Conservation (phyloP, 2,113 vertebrate species). For the Tyrannus savana region DNA sequence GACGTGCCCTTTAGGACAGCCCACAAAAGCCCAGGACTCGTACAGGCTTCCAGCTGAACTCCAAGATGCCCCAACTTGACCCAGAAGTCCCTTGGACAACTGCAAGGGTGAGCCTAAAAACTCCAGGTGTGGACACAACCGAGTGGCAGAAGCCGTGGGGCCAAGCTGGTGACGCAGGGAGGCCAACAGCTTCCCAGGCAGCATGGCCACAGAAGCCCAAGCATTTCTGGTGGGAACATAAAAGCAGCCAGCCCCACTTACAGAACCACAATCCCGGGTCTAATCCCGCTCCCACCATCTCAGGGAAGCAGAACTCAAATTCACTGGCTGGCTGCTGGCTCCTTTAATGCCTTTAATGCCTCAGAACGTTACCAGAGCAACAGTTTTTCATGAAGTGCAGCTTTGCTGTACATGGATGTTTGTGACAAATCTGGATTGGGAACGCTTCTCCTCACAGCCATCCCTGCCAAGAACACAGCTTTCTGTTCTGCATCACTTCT, state of each 20-base stretch:
- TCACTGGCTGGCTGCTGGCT: not conserved
- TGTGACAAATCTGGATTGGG: slow-evolving; percentile 43
- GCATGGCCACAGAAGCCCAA: not conserved
- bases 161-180: not conserved
- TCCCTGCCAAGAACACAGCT: slow-evolving; percentile 50
- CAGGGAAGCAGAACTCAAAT: not conserved
- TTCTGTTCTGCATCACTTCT: slow-evolving; percentile 61
- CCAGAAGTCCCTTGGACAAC: not conserved
- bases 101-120: not conserved
- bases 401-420: slow-evolving; percentile 1
- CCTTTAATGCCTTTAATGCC: not conserved
- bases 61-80: not conserved
- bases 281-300: not conserved
- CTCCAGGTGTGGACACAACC: not conserved
- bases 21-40: not conserved
- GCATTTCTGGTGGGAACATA: not conserved
- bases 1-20: not conserved
- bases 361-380: not conserved
- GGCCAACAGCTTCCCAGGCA: not conserved
- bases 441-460: slow-evolving; percentile 13
- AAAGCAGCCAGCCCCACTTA: not conserved
- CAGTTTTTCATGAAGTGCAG: not conserved
- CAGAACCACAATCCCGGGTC: not conserved
- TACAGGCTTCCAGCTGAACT: not conserved
- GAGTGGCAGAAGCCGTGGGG: not conserved